Percentiles rank a stretch among this genome's conserved stretches.
These are phyloP conservation scores for Epinotia brunnichana DNA, from an alignment of 2,888 invertebrate genomes.

Conservation along the genomic window DNA sequence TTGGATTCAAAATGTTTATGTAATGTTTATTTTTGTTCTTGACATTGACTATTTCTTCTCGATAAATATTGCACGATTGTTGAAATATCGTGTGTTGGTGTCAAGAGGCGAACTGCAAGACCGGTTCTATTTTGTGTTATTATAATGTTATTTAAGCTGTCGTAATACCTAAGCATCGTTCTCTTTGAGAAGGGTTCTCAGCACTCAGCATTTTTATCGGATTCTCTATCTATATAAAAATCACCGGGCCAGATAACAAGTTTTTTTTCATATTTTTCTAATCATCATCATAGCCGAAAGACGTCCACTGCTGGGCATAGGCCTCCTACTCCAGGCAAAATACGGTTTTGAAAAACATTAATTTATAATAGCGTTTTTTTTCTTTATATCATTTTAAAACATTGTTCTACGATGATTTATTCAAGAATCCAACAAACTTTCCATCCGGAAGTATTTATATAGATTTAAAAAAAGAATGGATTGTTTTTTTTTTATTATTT, in stretches of 20 bases:
- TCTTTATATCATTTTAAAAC: too few species aligned
- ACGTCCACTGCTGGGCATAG: too few species aligned
- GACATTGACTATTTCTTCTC: conserved; percentile 34
- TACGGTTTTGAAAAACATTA: too few species aligned
- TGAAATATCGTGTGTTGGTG: conserved; percentile 16
- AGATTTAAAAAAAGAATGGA: too few species aligned
- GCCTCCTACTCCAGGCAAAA: too few species aligned
- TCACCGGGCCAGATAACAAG: neutral
- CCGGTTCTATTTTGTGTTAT: conserved; percentile 8
- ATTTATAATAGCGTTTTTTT: too few species aligned
- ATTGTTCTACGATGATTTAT: too few species aligned
- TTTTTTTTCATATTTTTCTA: neutral
- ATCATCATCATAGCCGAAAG: too few species aligned
- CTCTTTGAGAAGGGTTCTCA: neutral
- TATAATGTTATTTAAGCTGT: conserved; percentile 16
- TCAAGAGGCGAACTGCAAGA: neutral
- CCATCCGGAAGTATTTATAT: too few species aligned
- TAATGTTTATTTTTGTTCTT: conserved; percentile 41
- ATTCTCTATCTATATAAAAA: neutral
- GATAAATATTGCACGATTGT: conserved; percentile 23
- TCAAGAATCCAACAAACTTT: too few species aligned
- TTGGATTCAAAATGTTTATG: conserved; percentile 26
- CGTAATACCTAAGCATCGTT: neutral
- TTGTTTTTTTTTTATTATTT: too few species aligned
- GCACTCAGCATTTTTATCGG: neutral